Percentiles rank a stretch among this genome's conserved stretches.
Evolutionary conservation across 2,888 invertebrate genomes (phyloP).

Genomic region (Escarpia spicata): DNA sequence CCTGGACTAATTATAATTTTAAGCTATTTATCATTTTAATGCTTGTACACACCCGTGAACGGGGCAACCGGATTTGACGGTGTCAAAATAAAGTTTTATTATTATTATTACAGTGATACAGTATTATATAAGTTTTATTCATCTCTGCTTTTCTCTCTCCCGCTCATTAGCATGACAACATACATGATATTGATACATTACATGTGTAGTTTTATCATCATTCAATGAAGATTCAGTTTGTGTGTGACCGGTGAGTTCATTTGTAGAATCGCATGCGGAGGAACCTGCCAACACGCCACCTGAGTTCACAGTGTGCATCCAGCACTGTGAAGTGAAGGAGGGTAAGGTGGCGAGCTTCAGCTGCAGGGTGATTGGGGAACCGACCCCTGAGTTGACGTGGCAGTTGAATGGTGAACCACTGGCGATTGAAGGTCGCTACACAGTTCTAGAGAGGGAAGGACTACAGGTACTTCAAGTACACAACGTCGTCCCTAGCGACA

Average conservation of each 20-base stretch:
- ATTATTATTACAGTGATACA: too few species aligned
- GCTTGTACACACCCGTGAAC: too few species aligned
- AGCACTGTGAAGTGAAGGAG: constrained; percentile 49
- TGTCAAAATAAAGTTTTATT: too few species aligned
- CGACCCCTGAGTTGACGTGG: constrained; percentile 61
- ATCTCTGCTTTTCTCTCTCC: not conserved
- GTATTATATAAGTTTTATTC: not conserved
- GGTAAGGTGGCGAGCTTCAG: constrained; percentile 57
- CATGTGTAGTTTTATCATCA: not conserved
- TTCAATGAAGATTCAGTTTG: not conserved
- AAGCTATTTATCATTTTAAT: too few species aligned
- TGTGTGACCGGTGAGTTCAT: not conserved
- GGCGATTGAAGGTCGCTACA: constrained; percentile 35
- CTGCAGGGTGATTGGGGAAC: constrained; percentile 59
- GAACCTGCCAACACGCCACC: constrained; percentile 34
- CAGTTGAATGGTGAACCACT: constrained; percentile 51
- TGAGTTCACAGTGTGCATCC: constrained; percentile 42
- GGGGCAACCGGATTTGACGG: too few species aligned
- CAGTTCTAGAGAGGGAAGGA: constrained; percentile 32
- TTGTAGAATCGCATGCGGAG: not conserved
- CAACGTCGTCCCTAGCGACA: constrained; percentile 54
- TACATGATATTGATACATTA: too few species aligned
- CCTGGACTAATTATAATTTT: too few species aligned
- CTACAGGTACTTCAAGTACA: constrained; percentile 27
- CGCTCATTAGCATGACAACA: not conserved